Conservation (phyloP, 2,113 vertebrate species). For the Myiagra hebetior region DNA sequence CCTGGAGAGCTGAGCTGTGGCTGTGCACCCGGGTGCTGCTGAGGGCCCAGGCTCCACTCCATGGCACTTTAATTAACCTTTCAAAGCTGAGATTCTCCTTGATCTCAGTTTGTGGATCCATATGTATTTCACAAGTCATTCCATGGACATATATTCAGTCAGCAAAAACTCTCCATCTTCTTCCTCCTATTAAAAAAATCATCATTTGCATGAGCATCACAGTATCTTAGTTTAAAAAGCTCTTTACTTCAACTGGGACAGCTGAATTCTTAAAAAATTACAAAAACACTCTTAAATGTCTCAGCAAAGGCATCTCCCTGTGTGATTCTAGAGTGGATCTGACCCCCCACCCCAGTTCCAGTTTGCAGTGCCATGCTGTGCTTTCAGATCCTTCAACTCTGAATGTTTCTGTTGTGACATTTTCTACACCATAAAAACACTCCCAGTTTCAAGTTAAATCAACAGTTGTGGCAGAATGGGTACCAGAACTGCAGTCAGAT, state of each 20-base stretch:
- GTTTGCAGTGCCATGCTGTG: not conserved
- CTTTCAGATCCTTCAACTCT: not conserved
- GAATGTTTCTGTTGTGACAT: not conserved
- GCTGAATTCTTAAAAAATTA: not conserved
- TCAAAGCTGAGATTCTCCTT: not conserved
- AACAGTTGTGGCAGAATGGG: constrained; percentile 4
- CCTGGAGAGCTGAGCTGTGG: not conserved
- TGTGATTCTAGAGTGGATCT: not conserved
- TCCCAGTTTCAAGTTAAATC: constrained; percentile 15
- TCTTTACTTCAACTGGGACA: not conserved
- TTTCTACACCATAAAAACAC: not conserved
- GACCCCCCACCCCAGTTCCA: not conserved
- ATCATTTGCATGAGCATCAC: not conserved
- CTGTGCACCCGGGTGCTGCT: not conserved
- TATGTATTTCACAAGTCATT: not conserved
- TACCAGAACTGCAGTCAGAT: not conserved
- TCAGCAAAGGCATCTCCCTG: not conserved
- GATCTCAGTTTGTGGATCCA: not conserved
- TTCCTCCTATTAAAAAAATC: not conserved
- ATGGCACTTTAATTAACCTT: not conserved
- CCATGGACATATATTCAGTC: not conserved
- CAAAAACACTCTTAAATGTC: not conserved
- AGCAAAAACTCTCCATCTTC: not conserved
- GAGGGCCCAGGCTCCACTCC: not conserved
- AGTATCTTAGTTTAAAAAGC: accelerated